Conservation (phyloP, 2,888 invertebrate genomes). For the Clanis bilineata region DNA sequence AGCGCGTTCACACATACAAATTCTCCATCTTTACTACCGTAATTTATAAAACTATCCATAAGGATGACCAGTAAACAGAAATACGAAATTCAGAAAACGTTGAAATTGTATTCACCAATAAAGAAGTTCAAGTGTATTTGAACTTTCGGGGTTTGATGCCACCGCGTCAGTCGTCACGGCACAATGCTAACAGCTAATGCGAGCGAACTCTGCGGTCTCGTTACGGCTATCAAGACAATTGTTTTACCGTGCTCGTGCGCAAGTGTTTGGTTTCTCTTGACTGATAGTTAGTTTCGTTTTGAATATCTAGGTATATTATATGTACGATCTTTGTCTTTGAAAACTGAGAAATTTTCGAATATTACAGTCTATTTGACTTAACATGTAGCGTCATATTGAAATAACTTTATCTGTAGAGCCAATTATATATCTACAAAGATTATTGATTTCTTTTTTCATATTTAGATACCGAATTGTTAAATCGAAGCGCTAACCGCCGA, state of each 20-base stretch:
- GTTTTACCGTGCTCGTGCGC: slow-evolving; percentile 66
- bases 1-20: too few species aligned
- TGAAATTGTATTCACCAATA: slow-evolving; percentile 12
- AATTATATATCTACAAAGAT: too few species aligned
- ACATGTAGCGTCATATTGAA: too few species aligned
- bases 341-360: neutral
- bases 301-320: neutral
- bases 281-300: neutral
- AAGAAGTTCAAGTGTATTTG: slow-evolving; percentile 2
- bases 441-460: too few species aligned
- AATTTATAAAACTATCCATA: too few species aligned
- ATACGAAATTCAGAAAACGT: neutral
- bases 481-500: too few species aligned
- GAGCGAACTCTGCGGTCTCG: slow-evolving; percentile 60
- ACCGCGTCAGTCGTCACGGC: slow-evolving; percentile 38
- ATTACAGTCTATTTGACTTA: too few species aligned
- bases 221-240: slow-evolving; percentile 67
- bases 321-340: neutral
- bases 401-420: too few species aligned
- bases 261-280: slow-evolving; percentile 16
- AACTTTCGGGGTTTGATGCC: slow-evolving; percentile 46
- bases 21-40: too few species aligned
- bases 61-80: too few species aligned
- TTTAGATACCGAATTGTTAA: too few species aligned
- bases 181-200: slow-evolving; percentile 64